Evolutionary conservation across 2,888 invertebrate genomes (phyloP), one percentile per base, ranked within the genome.

Genomic region (Eupithecia vulgata): DNA sequence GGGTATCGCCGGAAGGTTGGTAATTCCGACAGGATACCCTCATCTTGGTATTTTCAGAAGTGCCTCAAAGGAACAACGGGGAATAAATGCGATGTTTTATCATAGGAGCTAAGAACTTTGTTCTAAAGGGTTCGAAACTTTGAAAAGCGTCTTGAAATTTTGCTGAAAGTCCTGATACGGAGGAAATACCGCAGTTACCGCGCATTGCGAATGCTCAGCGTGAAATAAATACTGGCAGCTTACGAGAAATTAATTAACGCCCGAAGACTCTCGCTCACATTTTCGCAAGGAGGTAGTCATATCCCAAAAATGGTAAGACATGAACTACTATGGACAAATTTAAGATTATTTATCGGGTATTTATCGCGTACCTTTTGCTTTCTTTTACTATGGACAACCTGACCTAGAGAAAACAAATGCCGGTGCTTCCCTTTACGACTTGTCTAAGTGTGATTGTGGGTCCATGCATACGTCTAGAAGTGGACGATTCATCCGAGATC

Each of bases 81-180:
- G 57, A 25, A 57, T 25, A 21, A 25, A 57, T 25, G 57, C 57
- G 57, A 57, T 57, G 57, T 57, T 57, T 25, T 57, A 25, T 57
- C 57, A 57, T 25, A 25, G 5, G 57, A 57, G 12, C 52, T n/a
- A 10, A 25, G 25, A 57, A 57, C 57, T 57, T 57, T 25, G 57
- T 57, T 57, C 57, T 5, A 5, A 57, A 21, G 57, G 12, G 21
- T 13, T 25, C 25, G 57, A 57, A 57, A 57, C 25, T 57, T 57
- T 25, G 25, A 13, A n/a, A 13, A 57, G 25, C 57, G 13, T 12
- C 25, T 57, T 13, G 57, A 57, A 25, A 25, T 13, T 57, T 25
- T 5, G 57, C 57, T 57, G 25, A 25, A 25, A 57, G 25, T 57
- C 5, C 57, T 25, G 13, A 21, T 57, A 57, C 13, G 25, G 52